Evolutionary conservation across 2,888 invertebrate genomes (phyloP), one percentile per base, ranked within the genome.

Genomic region (Caenorhabditis virilis): DNA sequence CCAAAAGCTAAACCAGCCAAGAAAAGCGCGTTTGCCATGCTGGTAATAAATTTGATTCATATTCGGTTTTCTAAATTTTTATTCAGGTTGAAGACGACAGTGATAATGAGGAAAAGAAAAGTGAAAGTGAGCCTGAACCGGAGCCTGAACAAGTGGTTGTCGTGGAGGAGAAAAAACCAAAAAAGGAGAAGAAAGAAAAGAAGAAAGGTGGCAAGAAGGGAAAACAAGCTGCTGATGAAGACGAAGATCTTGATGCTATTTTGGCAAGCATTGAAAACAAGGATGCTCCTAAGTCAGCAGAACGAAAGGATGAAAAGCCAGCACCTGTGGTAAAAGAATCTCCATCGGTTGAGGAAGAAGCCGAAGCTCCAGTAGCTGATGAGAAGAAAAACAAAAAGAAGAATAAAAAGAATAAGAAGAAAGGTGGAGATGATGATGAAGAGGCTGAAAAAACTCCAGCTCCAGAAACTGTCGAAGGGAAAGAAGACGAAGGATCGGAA

Each of bases 231-330:
- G 61, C 48, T 7, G 74, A 72, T 2, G 75, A 72, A 0, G 74
- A 76, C n/a, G 78, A 78, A 15, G 78, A 78, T 43, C 35, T 78
- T n/a, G 78, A 77, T 30, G 76, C 75, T 20, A 54, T 78, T 22
- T 52, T 78, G 7, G 78, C 69, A 11, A 52, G 62, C 3, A 60
- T 69, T 38, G 59, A 65, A 41, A 42, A 43, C 15, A 54, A 57
- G n/a, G 45, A 55, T 36, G 56, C 62, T 22, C 57, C 50, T 39
- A 42, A 33, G n/a, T 48, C 58, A 11, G 52, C 38, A 27, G 25
- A 41, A 38, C 39, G 25, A 4, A 46, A 54, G 26, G 25, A 41
- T 33, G 43, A 30, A 4, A 46, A 54, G 26, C 47, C 49, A 3
- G 22, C 51, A 15, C 43, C 42, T 45, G n/a, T n/a, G n/a, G n/a